phyloP scores from a whole-genome alignment of 2,888 invertebrate genomes.

The Elysia crispata region DNA sequence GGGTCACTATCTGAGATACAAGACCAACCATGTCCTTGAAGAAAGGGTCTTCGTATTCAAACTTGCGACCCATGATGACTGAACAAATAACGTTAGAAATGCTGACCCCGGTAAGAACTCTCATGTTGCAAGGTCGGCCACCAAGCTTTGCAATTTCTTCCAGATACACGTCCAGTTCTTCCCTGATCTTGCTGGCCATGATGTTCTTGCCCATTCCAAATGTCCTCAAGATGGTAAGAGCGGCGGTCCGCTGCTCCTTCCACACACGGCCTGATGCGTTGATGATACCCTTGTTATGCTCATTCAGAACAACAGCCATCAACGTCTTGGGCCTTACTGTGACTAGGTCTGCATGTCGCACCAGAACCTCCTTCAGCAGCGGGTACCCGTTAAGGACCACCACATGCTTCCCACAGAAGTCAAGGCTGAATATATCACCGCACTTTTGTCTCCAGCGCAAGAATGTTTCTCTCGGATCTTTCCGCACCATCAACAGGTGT shows the following conservation, averaged over 20 bases:
- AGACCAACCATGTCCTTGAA: constrained; percentile 7
- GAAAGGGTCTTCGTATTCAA: constrained; percentile 37
- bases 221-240: constrained; percentile 38
- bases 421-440: constrained; percentile 50
- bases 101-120: constrained; percentile 13
- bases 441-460: constrained; percentile 22
- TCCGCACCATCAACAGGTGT: constrained; percentile 22
- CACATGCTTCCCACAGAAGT: constrained; percentile 16
- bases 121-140: constrained; percentile 34
- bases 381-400: constrained; percentile 48
- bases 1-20: not conserved
- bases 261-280: constrained; percentile 32
- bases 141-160: constrained; percentile 5
- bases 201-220: constrained; percentile 47
- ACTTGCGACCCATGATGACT: constrained; percentile 38
- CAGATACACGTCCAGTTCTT: constrained; percentile 40
- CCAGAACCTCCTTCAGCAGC: constrained; percentile 47
- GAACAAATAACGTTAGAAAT: constrained; percentile 46
- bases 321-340: constrained; percentile 27
- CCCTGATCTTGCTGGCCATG: constrained; percentile 42
- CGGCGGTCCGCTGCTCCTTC: constrained; percentile 42
- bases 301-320: not conserved
- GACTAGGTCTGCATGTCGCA: constrained; percentile 46
- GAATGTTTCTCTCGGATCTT: not conserved
- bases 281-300: constrained; percentile 32